Conservation (phyloP, 35 echinoderm and acorn worm species). For the Acanthaster planci region DNA sequence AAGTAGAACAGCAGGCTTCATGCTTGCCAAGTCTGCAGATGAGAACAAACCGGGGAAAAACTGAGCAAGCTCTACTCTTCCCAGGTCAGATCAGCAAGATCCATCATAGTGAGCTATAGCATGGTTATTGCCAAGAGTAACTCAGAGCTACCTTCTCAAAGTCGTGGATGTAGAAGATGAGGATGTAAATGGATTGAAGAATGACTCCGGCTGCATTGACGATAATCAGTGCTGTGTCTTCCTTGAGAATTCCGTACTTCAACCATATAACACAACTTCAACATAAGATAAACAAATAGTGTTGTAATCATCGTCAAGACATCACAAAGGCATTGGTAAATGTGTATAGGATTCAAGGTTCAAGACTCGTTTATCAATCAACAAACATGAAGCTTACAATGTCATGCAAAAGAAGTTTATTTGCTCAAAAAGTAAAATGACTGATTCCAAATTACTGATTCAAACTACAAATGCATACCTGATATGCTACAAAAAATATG, state of each 20-base stretch:
- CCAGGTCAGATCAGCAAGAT: no score
- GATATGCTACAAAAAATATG: no score
- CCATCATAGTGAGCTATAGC: no score
- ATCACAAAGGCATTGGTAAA: neutral
- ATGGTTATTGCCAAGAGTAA: no score
- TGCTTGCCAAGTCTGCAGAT: no score
- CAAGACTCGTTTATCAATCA: neutral
- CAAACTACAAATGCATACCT: no score
- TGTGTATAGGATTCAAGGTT: neutral
- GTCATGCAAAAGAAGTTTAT: neutral
- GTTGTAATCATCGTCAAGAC: neutral
- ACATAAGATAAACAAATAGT: neutral
- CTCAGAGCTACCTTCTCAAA: constrained; percentile 38
- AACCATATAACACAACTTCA: constrained; percentile 47
- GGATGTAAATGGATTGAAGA: constrained; percentile 34
- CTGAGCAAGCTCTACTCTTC: no score
- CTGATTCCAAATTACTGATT: no score
- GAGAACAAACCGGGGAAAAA: no score
- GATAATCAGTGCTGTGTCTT: constrained; percentile 29
- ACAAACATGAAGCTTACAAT: neutral
- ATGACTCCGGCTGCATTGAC: constrained; percentile 37
- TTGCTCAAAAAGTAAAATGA: no score
- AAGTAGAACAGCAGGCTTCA: no score
- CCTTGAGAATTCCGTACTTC: constrained; percentile 43
- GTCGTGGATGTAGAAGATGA: constrained; percentile 43